Base-by-base conservation (phyloP, 2,113 vertebrate genomes). In the Rattus norvegicus region DNA sequence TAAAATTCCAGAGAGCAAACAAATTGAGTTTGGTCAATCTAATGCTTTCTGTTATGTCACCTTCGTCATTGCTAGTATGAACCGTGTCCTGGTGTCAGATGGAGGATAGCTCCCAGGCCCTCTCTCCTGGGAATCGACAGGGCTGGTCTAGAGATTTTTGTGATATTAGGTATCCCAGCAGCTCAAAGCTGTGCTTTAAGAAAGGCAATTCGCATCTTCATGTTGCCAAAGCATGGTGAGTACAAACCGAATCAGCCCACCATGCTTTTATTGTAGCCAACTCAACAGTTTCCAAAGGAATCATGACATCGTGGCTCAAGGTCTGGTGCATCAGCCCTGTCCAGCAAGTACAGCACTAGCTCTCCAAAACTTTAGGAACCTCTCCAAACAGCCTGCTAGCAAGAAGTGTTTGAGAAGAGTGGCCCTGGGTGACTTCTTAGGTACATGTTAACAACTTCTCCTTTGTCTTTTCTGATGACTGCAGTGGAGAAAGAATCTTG, bases 81-180 rank as follows among this genome's bases (percentile, higher is more conserved):
- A n/a, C 2, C 24, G 7, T 13, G 16, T 5, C 2, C 8, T n/a
- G 1, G 19, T 43, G 12, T 5, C 43, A 28, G 0, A 65, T 19
- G 22, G 77, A 84, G 81, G 33, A 12, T 47, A 54, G 10, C 36
- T 95, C 28, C 28, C 7, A 26, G 65, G 52, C 17, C n/a, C 8
- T 10, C 2, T 3, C 63, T 56, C 28, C 70, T 39, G 70, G 47
- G 75, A 19, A 16, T 13, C 6, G 33, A 16, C n/a, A 39, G 36
- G 22, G 10, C 5, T 49, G 36, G 7, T 17, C 10, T 73, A 61
- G 28, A 72, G 12, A 79, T 33, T 11, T 39, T 20, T 30, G 43
- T 89, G 39, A 49, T 76, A 54, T 2, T 79, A 43, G 43, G 43
- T 19, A 70, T 28, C 59, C 6, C 9, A 65, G 16, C 16, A 2